Base-by-base conservation (phyloP, 2,113 vertebrate species). In the Chlorodrepanis virens region DNA sequence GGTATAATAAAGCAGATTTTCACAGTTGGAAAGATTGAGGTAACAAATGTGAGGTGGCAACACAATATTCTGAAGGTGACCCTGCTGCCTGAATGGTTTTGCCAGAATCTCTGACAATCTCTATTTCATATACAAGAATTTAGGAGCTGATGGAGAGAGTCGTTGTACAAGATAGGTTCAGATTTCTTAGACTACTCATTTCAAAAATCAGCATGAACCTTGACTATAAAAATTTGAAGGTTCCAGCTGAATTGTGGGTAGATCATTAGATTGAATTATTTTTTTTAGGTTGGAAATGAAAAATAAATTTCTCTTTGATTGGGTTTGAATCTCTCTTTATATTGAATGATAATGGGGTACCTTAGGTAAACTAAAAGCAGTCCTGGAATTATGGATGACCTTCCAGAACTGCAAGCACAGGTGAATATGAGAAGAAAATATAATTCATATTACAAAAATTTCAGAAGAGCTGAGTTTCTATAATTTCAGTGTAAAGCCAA, bases 161-260 rank as follows among this genome's bases (percentile, higher is more conserved):
- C 16, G 6, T 35, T 65, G 12, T 59, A 39, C 4, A 9, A 70
- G 5, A 0, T 0, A 33, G 21, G 22, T 47, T 81, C 31, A 54
- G 4, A 27, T 87, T 93, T 82, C 64, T 86, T 70, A 65, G 5
- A 23, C 6, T 35, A 8, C 8, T 78, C 5, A 22, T 70, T 77
- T 39, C 21, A 89, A 87, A 95, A 87, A 28, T 44, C 33, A 61
- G 1, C 10, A 37, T 67, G 21, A 70, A 61, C 12, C 8, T 11
- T 52, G 14, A 68, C 49, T 31, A 27, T 14, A 68, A 50, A 78
- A 85, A 59, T 68, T 8, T 68, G 16, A 14, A 82, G 11, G 8
- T 71, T 85, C 27, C 57, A 71, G 25, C 6, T 71, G 44, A 56
- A 14, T 33, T 3, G 9, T 65, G 20, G 12, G 1, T 53, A 83